phyloP scores from a whole-genome alignment of 1,140 invertebrate genomes.

The Macrotrachela quadricornifera region DNA sequence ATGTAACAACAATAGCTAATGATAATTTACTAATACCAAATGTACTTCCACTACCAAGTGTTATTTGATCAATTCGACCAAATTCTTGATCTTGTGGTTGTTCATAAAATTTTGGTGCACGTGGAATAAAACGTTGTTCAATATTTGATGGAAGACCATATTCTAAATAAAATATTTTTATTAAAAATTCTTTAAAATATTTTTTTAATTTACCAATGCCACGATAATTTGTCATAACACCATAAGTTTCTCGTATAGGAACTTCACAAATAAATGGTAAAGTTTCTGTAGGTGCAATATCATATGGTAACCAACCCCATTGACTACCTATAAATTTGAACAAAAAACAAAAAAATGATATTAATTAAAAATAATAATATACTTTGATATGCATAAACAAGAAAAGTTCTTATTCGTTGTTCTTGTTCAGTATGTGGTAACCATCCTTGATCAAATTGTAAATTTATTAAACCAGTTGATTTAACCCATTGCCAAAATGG shows the following conservation, averaged over 20 bases:
- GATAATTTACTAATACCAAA: constrained; percentile 3
- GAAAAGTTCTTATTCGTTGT: constrained; percentile 1
- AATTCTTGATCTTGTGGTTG: constrained; percentile 60
- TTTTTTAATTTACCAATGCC: constrained; percentile 13
- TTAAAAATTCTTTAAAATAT: not conserved
- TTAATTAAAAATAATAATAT: not conserved
- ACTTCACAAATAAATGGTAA: constrained; percentile 67
- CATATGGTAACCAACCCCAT: constrained; percentile 10
- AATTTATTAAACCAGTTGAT: constrained; percentile 3
- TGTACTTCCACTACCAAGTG: constrained; percentile 22
- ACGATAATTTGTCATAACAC: constrained; percentile 16
- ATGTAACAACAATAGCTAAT: constrained; percentile 1
- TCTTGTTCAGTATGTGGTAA: not conserved
- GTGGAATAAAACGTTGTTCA: constrained; percentile 54
- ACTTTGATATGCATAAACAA: constrained; percentile 8
- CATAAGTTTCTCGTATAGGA: constrained; percentile 22
- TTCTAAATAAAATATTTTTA: not conserved
- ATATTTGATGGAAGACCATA: constrained; percentile 12
- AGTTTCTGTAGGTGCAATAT: not conserved
- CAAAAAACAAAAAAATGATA: too few relatives aligned
- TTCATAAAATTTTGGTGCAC: constrained; percentile 63
- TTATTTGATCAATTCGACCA: constrained; percentile 47
- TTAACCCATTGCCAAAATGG: not conserved
- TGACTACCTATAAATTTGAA: not conserved
- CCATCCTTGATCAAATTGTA: too few relatives aligned